phyloP scores from a whole-genome alignment of 2,888 invertebrate species.

The Zhuqinia jingwanae region DNA sequence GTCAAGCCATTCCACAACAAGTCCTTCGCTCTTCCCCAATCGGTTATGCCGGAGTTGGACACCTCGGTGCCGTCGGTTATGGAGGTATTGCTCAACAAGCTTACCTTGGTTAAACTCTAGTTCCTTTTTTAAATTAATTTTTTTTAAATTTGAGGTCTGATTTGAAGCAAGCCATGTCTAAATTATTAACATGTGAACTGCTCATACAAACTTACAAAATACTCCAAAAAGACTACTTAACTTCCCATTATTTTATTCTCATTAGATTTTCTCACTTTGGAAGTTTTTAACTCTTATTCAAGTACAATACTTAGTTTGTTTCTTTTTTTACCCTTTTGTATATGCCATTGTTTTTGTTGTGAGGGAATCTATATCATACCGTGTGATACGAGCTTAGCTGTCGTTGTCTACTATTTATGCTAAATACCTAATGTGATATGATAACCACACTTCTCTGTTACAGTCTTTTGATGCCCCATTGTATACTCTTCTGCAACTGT shows the following conservation, averaged over 20 bases:
- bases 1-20: no score
- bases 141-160: conserved; percentile 2
- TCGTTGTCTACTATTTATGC: conserved; percentile 20
- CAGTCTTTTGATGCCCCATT: not conserved
- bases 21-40: no score
- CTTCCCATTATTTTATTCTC: no score
- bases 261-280: not conserved
- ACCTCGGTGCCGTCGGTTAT: not conserved
- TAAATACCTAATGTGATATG: conserved; percentile 7
- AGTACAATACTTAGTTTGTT: not conserved
- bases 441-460: not conserved
- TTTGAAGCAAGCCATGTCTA: not conserved
- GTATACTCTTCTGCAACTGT: not conserved
- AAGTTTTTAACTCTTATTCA: not conserved
- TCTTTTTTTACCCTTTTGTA: not conserved
- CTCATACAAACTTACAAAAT: conserved; percentile 6
- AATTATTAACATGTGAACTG: conserved; percentile 18
- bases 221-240: not conserved
- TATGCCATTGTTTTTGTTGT: not conserved
- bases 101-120: not conserved
- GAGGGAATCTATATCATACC: not conserved
- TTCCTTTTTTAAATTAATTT: not conserved
- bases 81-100: not conserved
- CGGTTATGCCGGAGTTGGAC: no score
- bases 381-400: conserved; percentile 16